Base-by-base conservation (phyloP, 2,113 vertebrate genomes). In the Psephotus haematonotus region DNA sequence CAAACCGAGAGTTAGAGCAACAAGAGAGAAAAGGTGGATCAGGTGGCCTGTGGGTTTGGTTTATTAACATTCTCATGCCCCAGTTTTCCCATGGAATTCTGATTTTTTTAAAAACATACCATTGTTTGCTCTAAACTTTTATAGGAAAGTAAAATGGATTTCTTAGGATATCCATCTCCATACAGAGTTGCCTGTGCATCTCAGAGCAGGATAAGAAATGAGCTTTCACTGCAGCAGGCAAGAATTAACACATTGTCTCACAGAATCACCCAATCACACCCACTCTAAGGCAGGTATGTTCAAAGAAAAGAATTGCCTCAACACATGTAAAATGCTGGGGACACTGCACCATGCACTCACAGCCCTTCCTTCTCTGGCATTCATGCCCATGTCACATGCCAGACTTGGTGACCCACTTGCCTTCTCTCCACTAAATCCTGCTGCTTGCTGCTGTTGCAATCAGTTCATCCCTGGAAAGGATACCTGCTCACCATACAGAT, bases 281-380 rank as follows among this genome's bases (percentile, higher is more conserved):
- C 53, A 16, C 16, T 28, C 35, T 28, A 47, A 35, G 2, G 16
- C 18, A 52, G 23, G 33, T 29, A 16, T 7, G 11, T 14, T 20
- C 3, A 29, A 39, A 72, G 33, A 12, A 7, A 15, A 4, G 57
- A 24, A 29, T 9, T 31, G 47, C 43, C 11, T 24, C 16, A 31
- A 49, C 59, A 17, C 22, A 12, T 0, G 1, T 5, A 2, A 57
- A 29, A 70, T 57, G 53, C 1, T 23, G 57, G 9, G 41, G 49
- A 10, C 3, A 0, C 1, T 6, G 15, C 15, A 43, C 17, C 14
- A 31, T 4, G 6, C 35, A 19, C n/a, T 2, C 33, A 7, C 29
- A 43, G 37, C 63, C 29, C 23, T 37, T 15, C 57, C 33, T 35
- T 6, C 28, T 35, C 55, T 24, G n/a, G 6, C 1, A 0, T 25